Evolutionary conservation across 1,140 invertebrate genomes (phyloP).

Genomic region (Physella acuta): DNA sequence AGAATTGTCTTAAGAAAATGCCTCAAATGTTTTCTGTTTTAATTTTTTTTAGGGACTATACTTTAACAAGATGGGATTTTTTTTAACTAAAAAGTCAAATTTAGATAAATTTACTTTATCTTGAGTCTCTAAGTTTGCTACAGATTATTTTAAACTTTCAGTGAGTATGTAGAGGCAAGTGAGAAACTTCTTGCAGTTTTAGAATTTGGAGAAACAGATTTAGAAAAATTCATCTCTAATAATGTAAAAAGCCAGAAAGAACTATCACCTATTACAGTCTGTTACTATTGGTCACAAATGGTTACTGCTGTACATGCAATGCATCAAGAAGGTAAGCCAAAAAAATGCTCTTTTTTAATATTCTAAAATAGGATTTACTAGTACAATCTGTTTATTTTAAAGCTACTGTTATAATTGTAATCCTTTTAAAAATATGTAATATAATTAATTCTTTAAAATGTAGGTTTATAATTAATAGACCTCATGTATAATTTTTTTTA

Average conservation of each 20-base stretch:
- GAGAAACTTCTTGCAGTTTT: slow-evolving; percentile 78
- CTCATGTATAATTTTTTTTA: no score
- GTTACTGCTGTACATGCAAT: slow-evolving; percentile 86
- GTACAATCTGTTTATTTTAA: no score
- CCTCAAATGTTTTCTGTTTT: no score
- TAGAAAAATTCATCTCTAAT: slow-evolving; percentile 75
- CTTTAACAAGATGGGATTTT: no score
- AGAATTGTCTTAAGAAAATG: no score
- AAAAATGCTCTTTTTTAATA: neutral
- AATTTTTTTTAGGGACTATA: no score
- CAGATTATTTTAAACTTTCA: no score
- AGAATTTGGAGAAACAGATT: slow-evolving; percentile 90
- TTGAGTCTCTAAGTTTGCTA: no score
- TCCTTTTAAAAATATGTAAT: neutral
- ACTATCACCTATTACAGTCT: slow-evolving; percentile 69
- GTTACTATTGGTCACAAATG: slow-evolving; percentile 94
- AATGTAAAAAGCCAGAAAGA: slow-evolving; percentile 58
- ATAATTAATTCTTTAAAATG: neutral
- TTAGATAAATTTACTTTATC: no score
- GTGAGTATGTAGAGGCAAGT: slow-evolving; percentile 61
- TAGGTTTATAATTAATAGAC: no score
- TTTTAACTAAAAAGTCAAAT: no score
- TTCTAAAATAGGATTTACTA: no score
- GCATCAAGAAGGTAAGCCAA: slow-evolving; percentile 77
- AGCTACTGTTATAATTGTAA: neutral